phyloP scores from a whole-genome alignment of 2,113 vertebrate genomes.

The Fregetta grallaria region DNA sequence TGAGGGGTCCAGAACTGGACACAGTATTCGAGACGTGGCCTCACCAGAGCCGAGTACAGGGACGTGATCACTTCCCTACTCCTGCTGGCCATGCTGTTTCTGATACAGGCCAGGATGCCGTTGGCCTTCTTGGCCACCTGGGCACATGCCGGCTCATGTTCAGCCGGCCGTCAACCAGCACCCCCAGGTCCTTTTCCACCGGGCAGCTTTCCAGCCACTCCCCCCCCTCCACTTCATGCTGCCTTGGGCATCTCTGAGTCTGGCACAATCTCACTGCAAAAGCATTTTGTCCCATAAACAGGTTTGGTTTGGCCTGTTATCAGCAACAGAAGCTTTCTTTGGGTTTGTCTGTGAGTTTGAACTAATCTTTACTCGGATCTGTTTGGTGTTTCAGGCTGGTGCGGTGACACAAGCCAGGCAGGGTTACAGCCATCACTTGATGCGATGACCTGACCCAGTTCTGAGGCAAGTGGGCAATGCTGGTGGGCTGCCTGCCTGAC shows the following conservation, averaged over 20 bases:
- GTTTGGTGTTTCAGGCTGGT: fast-evolving
- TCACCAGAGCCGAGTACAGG: too few species aligned
- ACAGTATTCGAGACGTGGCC: too few species aligned
- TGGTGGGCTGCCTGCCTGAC: background rate
- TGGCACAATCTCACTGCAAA: background rate
- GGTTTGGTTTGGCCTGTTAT: background rate
- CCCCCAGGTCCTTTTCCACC: too few species aligned
- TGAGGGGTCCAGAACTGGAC: too few species aligned
- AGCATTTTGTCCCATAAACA: background rate
- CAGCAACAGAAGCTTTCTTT: background rate
- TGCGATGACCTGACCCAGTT: background rate
- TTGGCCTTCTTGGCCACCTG: too few species aligned
- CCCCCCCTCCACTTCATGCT: too few species aligned
- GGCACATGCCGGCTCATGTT: too few species aligned
- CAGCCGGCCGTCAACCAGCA: too few species aligned
- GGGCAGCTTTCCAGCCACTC: too few species aligned
- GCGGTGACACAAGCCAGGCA: background rate
- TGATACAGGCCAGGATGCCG: too few species aligned
- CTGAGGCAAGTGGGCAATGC: background rate
- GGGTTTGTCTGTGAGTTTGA: background rate
- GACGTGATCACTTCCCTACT: too few species aligned
- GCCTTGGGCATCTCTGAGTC: background rate
- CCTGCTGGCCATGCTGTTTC: too few species aligned
- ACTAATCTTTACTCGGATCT: background rate
- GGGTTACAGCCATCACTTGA: background rate